phyloP scores from a whole-genome alignment of 2,113 vertebrate genomes.

The Notothenia coriiceps region DNA sequence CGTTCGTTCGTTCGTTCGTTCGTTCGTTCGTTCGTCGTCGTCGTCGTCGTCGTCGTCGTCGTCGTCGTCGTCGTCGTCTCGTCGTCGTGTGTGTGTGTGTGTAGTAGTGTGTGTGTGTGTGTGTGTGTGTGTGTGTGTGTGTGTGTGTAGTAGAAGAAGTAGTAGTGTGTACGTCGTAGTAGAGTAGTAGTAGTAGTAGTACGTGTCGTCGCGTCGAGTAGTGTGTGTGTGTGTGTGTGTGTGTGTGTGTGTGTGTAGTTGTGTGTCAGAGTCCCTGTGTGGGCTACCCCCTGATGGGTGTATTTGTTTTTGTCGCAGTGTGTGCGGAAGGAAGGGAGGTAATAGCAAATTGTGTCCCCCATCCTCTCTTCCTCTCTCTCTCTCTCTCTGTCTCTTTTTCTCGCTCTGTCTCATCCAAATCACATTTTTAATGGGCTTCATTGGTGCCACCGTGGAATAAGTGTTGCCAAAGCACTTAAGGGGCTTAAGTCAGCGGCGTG shows the following conservation, averaged over 20 bases:
- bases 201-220: too few relatives aligned
- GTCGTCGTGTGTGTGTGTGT: too few relatives aligned
- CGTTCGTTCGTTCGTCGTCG: too few relatives aligned
- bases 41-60: too few relatives aligned
- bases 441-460: constrained; percentile 85
- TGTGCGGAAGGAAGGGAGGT: constrained; percentile 57
- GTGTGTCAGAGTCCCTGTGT: constrained; percentile 58
- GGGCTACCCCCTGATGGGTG: constrained; percentile 68
- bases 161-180: too few relatives aligned
- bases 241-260: constrained; percentile 6
- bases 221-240: constrained; percentile 44
- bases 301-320: constrained; percentile 77
- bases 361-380: constrained; percentile 22
- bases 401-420: constrained; percentile 77
- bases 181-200: too few relatives aligned
- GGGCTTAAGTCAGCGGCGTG: constrained; percentile 83
- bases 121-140: too few relatives aligned
- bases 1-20: too few relatives aligned
- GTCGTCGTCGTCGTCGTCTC: too few relatives aligned
- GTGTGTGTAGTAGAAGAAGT: too few relatives aligned
- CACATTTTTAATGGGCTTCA: constrained; percentile 84
- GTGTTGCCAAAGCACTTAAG: constrained; percentile 88
- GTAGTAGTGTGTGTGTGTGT: too few relatives aligned
- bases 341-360: constrained; percentile 73
- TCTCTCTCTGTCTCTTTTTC: constrained; percentile 20